Evolutionary conservation across 2,113 vertebrate genomes (phyloP).

Genomic region (Monopterus albus): DNA sequence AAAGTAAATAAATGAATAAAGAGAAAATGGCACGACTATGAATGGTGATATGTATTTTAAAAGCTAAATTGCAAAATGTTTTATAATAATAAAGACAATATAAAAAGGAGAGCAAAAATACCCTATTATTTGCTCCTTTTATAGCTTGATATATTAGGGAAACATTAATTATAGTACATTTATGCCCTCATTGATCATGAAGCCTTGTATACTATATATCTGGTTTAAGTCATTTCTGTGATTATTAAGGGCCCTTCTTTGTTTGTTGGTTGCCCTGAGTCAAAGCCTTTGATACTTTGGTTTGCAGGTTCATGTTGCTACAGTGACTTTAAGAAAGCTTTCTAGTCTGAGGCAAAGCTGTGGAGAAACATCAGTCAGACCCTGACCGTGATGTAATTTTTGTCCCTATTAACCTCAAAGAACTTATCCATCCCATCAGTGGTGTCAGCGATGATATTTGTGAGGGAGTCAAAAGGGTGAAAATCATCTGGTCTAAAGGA

Average conservation of each 20-base stretch:
- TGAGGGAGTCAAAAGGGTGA: not conserved
- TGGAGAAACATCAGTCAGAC: too few relatives aligned
- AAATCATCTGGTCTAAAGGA: not conserved
- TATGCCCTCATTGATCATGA: not conserved
- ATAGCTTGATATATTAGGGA: not conserved
- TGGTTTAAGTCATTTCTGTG: not conserved
- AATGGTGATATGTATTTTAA: not conserved
- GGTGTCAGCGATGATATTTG: slow-evolving; percentile 1
- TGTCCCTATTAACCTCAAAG: not conserved
- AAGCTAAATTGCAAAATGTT: not conserved
- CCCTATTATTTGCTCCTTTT: not conserved
- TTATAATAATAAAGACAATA: not conserved
- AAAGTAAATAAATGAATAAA: slow-evolving; percentile 3
- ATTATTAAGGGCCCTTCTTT: too few relatives aligned
- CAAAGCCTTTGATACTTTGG: too few relatives aligned
- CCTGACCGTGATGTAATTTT: too few relatives aligned
- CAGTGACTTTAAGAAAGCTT: too few relatives aligned
- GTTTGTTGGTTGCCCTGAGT: too few relatives aligned
- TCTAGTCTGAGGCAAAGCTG: not conserved
- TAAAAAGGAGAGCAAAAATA: not conserved
- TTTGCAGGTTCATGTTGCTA: too few relatives aligned
- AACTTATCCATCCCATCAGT: not conserved
- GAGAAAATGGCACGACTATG: not conserved
- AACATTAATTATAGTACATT: not conserved
- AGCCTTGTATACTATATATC: not conserved